Evolutionary conservation across 2,113 vertebrate species (phyloP).

Genomic region (Beaufortia kweichowensis): DNA sequence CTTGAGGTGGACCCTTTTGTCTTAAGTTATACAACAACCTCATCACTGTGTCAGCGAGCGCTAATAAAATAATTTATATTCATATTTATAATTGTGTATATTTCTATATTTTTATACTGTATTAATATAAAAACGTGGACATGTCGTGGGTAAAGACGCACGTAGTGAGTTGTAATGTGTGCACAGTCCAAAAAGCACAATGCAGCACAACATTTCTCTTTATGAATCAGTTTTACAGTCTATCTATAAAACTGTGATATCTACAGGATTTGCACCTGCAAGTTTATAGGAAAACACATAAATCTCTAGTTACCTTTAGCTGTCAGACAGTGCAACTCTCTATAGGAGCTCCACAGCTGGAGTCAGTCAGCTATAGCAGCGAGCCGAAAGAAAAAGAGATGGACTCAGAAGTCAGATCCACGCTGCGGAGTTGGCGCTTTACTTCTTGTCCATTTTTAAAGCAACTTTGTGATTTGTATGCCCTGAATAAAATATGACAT

Average conservation of each 20-base stretch:
- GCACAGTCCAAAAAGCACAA: constrained; percentile 21
- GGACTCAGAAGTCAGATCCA: constrained; percentile 16
- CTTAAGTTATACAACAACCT: too few species aligned
- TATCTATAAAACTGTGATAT: constrained; percentile 43
- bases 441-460: constrained; percentile 31
- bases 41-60: too few species aligned
- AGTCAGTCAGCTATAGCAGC: constrained; percentile 42
- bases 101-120: too few species aligned
- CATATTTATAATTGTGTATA: too few species aligned
- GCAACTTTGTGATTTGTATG: constrained; percentile 44
- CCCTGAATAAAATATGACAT: constrained; percentile 52
- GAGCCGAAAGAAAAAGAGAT: constrained; percentile 11
- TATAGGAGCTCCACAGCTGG: constrained; percentile 49
- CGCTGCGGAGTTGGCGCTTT: neutral
- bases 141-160: too few species aligned
- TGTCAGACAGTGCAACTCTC: constrained; percentile 33
- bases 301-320: constrained; percentile 43
- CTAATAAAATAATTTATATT: too few species aligned
- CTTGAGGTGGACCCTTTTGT: too few species aligned
- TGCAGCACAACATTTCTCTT: constrained; percentile 46
- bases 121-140: neutral
- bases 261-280: constrained; percentile 52
- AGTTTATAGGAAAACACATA: constrained; percentile 50
- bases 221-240: constrained; percentile 43
- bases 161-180: constrained; percentile 6